Evolutionary conservation across 2,113 vertebrate species (phyloP), one percentile per base, ranked within the genome.

Genomic region (Pedetes capensis): DNA sequence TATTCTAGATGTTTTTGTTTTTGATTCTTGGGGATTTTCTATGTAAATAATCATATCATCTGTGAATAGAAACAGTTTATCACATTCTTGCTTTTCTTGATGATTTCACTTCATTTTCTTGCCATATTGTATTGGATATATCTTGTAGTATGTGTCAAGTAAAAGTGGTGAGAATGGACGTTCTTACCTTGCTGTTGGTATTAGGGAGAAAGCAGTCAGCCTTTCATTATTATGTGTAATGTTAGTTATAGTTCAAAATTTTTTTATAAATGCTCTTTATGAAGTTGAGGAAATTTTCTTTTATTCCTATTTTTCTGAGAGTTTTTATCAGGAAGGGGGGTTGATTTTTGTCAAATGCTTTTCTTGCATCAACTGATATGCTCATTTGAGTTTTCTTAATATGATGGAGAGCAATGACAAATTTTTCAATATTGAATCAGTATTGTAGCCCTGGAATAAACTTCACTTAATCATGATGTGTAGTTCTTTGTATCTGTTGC

Each of bases 351-450:
- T 82, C 51, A 91, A 82, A 69, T 93, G 32, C 2, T 37, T 96
- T 84, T 83, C 49, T 37, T 92, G 13, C 18, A 85, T 74, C 42
- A 51, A 51, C 83, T 71, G 12, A 69, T 87, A 55, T 27, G 8
- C 63, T 49, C 27, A 39, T 91, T 20, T 91, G 69, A n/a, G 44
- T 72, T 89, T 87, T 85, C 47, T 84, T 34, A 88, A 83, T 94
- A 47, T 55, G 17, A n/a, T 51, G 4, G 8, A 63, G 53, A 83
- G 27, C 17, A 49, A 1, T 68, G 37, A 75, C 42, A 79, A 29
- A 64, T 71, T 96, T 92, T n/a, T n/a, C n/a, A n/a, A n/a, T n/a
- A n/a, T n/a, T 84, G 69, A 96, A 44, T 69, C n/a, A 94, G 27
- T 83, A 34, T 72, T 87, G 32, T 11, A 75, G 29, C 3, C 9